A percentile compares a stretch with the other conserved stretches of the same genome.
phyloP scores from a whole-genome alignment of 1,140 invertebrate species.

The Pseudomyrmex dendroicus region DNA sequence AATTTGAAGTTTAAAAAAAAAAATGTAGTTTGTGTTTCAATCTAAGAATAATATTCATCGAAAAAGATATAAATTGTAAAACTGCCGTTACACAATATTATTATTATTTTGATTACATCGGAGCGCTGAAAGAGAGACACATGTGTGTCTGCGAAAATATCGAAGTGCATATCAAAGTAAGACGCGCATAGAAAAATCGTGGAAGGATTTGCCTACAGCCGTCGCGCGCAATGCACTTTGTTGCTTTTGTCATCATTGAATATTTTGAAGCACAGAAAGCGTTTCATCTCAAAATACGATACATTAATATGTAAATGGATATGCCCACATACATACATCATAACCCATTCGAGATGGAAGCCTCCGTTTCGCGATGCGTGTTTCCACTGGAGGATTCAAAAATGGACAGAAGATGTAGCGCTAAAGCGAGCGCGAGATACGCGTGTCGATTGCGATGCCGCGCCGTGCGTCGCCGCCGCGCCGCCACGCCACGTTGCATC shows the following conservation, averaged over 20 bases:
- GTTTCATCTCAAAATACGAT: constrained; percentile 61
- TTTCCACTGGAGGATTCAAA: constrained; percentile 51
- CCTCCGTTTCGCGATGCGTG: constrained; percentile 45
- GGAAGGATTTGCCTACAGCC: constrained; percentile 24
- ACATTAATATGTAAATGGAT: constrained; percentile 61
- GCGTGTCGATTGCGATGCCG: constrained; percentile 48
- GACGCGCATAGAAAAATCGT: constrained; percentile 29
- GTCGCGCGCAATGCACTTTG: constrained; percentile 36
- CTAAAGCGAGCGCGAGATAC: constrained; percentile 53
- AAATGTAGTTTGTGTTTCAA: too few species aligned
- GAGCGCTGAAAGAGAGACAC: background rate
- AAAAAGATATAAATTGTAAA: background rate
- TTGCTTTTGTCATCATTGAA: constrained; percentile 60
- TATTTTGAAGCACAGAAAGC: constrained; percentile 57
- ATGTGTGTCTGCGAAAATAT: background rate
- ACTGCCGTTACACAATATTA: background rate
- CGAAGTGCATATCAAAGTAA: constrained; percentile 30
- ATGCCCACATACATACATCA: constrained; percentile 51
- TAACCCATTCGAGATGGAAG: constrained; percentile 54
- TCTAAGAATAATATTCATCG: background rate
- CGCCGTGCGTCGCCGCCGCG: background rate
- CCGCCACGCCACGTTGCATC: constrained; percentile 15
- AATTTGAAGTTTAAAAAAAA: too few species aligned
- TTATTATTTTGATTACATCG: constrained; percentile 16
- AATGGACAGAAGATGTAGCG: constrained; percentile 54